Conservation (phyloP, 2,888 invertebrate genomes). For the Chrysopilus asiliformis region DNA sequence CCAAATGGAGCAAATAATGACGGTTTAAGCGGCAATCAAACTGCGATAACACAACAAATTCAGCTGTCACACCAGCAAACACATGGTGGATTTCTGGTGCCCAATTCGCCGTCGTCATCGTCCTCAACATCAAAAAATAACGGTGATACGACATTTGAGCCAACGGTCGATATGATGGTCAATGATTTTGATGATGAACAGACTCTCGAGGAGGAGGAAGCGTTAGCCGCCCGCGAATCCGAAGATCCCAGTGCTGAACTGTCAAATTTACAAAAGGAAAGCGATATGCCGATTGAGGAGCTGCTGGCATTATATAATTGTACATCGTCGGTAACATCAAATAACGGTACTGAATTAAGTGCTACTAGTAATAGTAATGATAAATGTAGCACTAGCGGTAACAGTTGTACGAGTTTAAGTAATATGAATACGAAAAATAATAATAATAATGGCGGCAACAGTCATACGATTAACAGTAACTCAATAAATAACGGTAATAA, state of each 20-base stretch:
- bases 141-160: conserved; percentile 59
- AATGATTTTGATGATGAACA: conserved; percentile 97
- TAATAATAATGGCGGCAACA: too few relatives aligned
- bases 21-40: too few relatives aligned
- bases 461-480: too few relatives aligned
- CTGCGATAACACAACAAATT: too few relatives aligned
- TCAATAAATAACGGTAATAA: too few relatives aligned
- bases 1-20: too few relatives aligned
- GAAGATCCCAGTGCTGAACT: conserved; percentile 81
- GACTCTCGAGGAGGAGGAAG: conserved; percentile 94
- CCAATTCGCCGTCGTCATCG: conserved; percentile 24
- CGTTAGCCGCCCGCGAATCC: conserved; percentile 71
- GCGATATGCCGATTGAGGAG: conserved; percentile 93
- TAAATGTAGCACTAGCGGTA: background rate
- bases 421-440: too few relatives aligned
- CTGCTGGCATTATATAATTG: conserved; percentile 78
- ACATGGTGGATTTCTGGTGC: too few relatives aligned
- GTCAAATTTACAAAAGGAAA: conserved; percentile 75
- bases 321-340: too few relatives aligned
- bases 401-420: background rate
- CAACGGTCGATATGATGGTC: conserved; percentile 90
- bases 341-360: too few relatives aligned
- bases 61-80: too few relatives aligned
- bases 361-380: conserved; percentile 24
- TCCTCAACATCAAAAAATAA: conserved; percentile 17